Base-by-base conservation (phyloP, 2,113 vertebrate genomes). In the Nasalis larvatus region DNA sequence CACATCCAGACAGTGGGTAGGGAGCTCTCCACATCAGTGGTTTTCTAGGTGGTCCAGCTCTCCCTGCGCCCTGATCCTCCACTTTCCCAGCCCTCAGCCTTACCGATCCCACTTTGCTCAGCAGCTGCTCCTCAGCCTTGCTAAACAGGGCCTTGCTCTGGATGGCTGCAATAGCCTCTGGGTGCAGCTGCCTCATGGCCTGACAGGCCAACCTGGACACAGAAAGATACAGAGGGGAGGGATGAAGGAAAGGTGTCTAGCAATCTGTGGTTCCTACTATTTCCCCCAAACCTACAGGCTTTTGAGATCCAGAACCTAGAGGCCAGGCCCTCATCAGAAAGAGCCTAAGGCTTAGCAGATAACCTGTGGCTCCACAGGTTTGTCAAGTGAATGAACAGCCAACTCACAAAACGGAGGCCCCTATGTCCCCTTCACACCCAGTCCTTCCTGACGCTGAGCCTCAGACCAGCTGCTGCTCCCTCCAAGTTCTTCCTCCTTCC, bases 81-180 rank as follows among this genome's bases (percentile, higher is more conserved):
- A 25, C 21, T 74, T 74, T 23, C 49, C 32, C 5, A n/a, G 27
- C n/a, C 78, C n/a, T 37, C 2, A 30, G 45, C 95, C 99, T 99
- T 98, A 99, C 99, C 86, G 99, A 99, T 92, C 99, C 99, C 89
- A 99, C 99, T 96, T 99, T 99, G 95, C 98, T 99, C 45, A 99
- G 98, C 88, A 99, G 98, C 60, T 99, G 99, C 96, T 99, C 99
- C 96, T 99, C 99, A 3, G 99, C 98, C 96, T 99, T 99, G 98
- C 99, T 99, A 97, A 99, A 99, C 3, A 99, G 99, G 20, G 99
- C 99, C 98, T 99, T 99, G 97, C 99, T 99, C 99, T 99, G 99
- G 95, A 99, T 99, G 49, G 99, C 99, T 0, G 99, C 99, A 27
- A 99, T 99, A 87, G 99, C 99, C 97, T 99, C 99, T 1, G 99